Conservation (phyloP, 2,888 invertebrate species). For the Mechanitis mazaeus region DNA sequence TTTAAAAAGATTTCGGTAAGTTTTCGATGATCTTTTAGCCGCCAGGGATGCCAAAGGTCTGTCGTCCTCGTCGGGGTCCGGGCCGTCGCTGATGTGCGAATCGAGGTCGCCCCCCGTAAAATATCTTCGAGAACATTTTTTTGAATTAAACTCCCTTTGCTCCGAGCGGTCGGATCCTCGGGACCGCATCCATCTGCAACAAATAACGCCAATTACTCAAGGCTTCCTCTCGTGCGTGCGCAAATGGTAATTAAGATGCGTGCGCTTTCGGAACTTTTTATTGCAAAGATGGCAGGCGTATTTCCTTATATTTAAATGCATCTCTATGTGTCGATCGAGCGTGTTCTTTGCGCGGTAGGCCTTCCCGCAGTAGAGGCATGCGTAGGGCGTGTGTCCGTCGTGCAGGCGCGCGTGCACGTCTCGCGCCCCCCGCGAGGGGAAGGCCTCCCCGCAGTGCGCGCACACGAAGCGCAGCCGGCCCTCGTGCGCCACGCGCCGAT, state of each 20-base stretch:
- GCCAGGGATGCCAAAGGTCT: conserved; percentile 47
- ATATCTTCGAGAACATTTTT: conserved; percentile 16
- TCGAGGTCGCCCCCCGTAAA: conserved; percentile 1
- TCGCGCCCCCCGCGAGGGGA: conserved; percentile 58
- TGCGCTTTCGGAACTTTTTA: conserved; percentile 52
- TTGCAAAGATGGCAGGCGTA: conserved; percentile 52
- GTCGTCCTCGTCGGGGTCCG: conserved; percentile 39
- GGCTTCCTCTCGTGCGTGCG: conserved; percentile 45
- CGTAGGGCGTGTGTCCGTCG: conserved; percentile 62
- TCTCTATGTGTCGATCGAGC: conserved; percentile 48
- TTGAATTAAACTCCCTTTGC: conserved; percentile 14
- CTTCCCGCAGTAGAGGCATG: conserved; percentile 60
- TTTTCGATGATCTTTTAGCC: conserved; percentile 31
- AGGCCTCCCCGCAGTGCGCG: conserved; percentile 64
- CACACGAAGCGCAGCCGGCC: conserved; percentile 62
- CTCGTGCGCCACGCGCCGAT: conserved; percentile 59
- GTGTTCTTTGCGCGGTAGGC: conserved; percentile 51
- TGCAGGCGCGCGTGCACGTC: conserved; percentile 62
- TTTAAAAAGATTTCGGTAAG: conserved; percentile 46
- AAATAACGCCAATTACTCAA: conserved; percentile 50
- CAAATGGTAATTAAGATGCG: conserved; percentile 59
- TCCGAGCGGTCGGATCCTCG: conserved; percentile 15
- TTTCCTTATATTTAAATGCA: conserved; percentile 49
- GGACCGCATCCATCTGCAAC: conserved; percentile 54
- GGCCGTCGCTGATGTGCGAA: not conserved